Evolutionary conservation across 2,113 vertebrate genomes (phyloP), one percentile per base, ranked within the genome.

Genomic region (Guaruba guarouba): DNA sequence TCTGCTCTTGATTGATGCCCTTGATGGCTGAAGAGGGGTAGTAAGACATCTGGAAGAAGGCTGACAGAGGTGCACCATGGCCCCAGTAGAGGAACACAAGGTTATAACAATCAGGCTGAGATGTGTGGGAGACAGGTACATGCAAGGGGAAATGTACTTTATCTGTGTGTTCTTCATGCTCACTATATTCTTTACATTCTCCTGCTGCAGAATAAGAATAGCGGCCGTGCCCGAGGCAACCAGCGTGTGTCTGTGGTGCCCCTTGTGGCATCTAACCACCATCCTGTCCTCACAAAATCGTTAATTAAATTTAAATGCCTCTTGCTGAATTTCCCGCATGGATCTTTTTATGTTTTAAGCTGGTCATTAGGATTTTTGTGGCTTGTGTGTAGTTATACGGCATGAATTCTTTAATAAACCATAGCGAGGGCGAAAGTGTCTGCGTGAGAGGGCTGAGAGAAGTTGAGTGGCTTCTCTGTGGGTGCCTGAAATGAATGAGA

Each of bases 401-500:
- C 39, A 31, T 2, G 35, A 64, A 20, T 51, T 80, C 69, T 93
- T 84, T 52, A 89, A 73, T 48, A 89, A 71, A 71, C 44, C 35
- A n/a, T 55, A 71, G 27, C 0, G 6, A 74, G 75, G 54, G 63
- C 0, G 18, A 63, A 85, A 82, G 46, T 35, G 37, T 52, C 82
- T 80, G 23, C 9, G 10, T 41, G 37, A 80, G 59, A 49, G 31
- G 37, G 35, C 1, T 84, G 43, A 85, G 39, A 55, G n/a, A 59
- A 70, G 39, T 46, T 68, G 75, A 79, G 51, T 86, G 55, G 39
- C 79, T 94, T 85, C 75, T 90, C 71, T 35, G 18, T 73, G 79
- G 33, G 63, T 62, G 13, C 64, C 68, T 80, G 90, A 92, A 88
- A 27, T 70, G 54, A 90, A 94, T 66, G 54, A 90, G 59, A 85